Base-by-base conservation (phyloP, 2,888 invertebrate species). In the Yponomeuta evonymella region DNA sequence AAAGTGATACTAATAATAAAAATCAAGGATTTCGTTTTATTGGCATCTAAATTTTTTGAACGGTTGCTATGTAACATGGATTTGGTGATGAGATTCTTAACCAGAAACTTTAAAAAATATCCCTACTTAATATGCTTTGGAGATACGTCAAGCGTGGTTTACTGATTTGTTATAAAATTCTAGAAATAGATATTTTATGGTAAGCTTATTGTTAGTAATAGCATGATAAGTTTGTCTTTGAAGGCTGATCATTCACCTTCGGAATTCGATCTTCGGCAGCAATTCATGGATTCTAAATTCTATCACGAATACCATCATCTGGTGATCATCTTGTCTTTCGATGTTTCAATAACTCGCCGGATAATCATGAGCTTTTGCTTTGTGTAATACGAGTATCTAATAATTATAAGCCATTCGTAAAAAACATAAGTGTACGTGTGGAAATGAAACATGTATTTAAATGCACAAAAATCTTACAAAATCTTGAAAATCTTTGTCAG, bases 11-110 rank as follows among this genome's bases (percentile, higher is more conserved):
- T 87, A 84, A 84, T 83, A 78, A 72, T 43, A 43, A 81, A 75
- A n/a, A 81, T 33, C 75, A 70, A 72, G 73, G 73, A 76, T 70
- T 71, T 64, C 29, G 48, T 51, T 69, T 73, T 78, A 81, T 84
- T 83, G 80, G 80, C 82, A 83, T 83, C 77, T 75, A 73, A 75
- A 80, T 23, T 36, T 33, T 81, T 82, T 81, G 79, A 80, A 78
- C 77, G 82, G 81, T 80, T 77, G 81, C 82, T 82, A 75, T 23
- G 6, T 81, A 83, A 83, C 79, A 76, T 79, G 81, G 83, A 84
- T 82, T 84, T 84, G 86, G 86, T 86, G 82, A 82, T 81, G 79
- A 48, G 23, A 69, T 69, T 67, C 48, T 65, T 67, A 68, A 68
- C 68, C 51, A 51, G 48, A 51, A 30, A 68, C 23, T 29, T 68